A percentile compares a stretch with the other conserved stretches of the same genome.
These are phyloP conservation scores for Helarctos malayanus DNA, from an alignment of 2,797 vertebrate genomes.

Conservation along the genomic window DNA sequence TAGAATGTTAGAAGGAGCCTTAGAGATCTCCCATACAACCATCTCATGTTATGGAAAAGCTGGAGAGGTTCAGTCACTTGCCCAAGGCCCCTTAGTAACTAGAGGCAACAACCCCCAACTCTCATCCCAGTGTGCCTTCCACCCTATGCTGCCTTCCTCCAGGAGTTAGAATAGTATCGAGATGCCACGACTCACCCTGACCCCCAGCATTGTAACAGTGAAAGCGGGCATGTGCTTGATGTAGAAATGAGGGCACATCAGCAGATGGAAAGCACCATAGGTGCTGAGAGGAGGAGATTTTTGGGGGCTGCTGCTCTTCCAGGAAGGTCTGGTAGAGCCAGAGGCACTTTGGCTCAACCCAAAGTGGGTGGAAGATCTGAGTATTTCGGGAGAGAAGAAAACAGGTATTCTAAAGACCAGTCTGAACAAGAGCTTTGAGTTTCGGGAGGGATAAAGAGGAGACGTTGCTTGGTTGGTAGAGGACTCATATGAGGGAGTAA, in stretches of 20 bases:
- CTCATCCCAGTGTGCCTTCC: not conserved
- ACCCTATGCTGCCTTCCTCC: not conserved
- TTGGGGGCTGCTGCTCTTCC: not conserved
- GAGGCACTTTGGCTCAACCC: not conserved
- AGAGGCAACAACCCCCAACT: not conserved
- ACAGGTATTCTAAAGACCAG: not conserved
- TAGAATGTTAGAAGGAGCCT: not conserved
- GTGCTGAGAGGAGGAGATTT: not conserved
- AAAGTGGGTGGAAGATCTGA: not conserved
- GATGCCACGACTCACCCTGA: not conserved
- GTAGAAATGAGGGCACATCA: not conserved
- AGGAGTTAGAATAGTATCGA: not conserved
- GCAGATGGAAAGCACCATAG: not conserved
- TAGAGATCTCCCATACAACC: not conserved
- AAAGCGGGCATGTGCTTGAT: not conserved
- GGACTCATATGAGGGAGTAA: not conserved
- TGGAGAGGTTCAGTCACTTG: not conserved
- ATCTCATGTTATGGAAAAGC: not conserved
- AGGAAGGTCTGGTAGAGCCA: not conserved
- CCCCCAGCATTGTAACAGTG: not conserved
- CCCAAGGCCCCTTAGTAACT: not conserved
- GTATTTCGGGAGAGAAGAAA: not conserved
- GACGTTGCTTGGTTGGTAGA: not conserved
- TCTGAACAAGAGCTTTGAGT: not conserved
- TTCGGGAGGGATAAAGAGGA: not conserved